A percentile compares a stretch with the other conserved stretches of the same genome.
Conservation (phyloP, 2,888 invertebrate species). For the Ommatoiulus sabulosus region DNA sequence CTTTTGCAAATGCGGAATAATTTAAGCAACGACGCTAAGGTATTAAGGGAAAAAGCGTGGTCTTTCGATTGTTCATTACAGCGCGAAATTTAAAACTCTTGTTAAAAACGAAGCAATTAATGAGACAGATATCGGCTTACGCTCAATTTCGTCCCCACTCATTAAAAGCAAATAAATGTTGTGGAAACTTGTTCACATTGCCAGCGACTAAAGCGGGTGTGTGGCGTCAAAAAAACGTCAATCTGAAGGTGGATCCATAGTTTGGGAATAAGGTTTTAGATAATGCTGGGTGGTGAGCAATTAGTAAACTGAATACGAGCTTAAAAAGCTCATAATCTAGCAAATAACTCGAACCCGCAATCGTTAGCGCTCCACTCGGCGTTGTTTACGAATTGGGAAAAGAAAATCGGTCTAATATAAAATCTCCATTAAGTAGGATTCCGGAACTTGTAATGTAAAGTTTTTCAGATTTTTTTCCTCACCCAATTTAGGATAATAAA, state of each 20-base stretch:
- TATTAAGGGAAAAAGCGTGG: constrained; percentile 2
- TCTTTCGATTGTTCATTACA: constrained; percentile 40
- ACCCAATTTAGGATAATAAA: background rate
- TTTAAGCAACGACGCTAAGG: constrained; percentile 17
- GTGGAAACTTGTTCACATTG: background rate
- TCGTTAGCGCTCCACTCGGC: background rate
- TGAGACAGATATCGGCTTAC: constrained; percentile 31
- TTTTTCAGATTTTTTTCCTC: background rate
- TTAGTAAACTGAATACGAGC: background rate
- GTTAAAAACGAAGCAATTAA: constrained; percentile 36
- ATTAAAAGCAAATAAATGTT: constrained; percentile 36
- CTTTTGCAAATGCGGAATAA: constrained; percentile 15
- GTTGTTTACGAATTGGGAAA: background rate
- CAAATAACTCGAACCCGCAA: background rate
- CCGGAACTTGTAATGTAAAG: background rate
- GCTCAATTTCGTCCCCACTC: constrained; percentile 3
- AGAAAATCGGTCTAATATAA: background rate
- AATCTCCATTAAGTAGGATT: background rate
- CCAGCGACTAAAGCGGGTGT: background rate
- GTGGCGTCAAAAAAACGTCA: background rate
- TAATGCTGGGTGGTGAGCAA: background rate
- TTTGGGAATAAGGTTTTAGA: background rate
- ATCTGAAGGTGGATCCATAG: background rate
- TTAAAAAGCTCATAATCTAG: background rate
- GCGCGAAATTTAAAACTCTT: constrained; percentile 21